Conservation (phyloP, 1,140 invertebrate genomes). For the Eufriesea mexicana region DNA sequence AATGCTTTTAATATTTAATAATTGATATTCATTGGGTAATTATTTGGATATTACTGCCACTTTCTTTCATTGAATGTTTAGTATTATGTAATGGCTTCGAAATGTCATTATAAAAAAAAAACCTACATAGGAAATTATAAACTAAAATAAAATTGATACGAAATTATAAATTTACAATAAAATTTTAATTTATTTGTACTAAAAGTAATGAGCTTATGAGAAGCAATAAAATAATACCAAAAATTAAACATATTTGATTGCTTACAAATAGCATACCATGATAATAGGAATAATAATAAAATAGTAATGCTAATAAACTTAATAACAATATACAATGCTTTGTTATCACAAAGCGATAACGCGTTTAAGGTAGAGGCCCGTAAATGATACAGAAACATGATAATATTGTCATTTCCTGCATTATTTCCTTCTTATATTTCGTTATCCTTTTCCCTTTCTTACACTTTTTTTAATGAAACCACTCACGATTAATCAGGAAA, state of each 20-base stretch:
- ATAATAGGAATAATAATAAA: conserved; percentile 24
- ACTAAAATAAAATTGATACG: conserved; percentile 2
- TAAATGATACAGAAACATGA: neutral
- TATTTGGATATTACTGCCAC: neutral
- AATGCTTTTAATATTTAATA: neutral
- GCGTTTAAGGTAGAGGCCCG: conserved; percentile 13
- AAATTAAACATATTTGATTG: conserved; percentile 46
- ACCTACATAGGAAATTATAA: conserved; percentile 36
- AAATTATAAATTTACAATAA: conserved; percentile 38
- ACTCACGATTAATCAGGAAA: neutral
- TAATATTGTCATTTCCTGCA: neutral
- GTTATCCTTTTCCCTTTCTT: too few relatives aligned
- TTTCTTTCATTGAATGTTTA: neutral
- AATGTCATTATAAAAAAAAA: neutral
- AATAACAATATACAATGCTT: conserved; percentile 42
- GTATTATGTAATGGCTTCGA: neutral
- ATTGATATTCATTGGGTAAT: neutral
- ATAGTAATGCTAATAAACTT: conserved; percentile 5
- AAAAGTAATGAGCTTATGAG: conserved; percentile 41
- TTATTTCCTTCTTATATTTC: neutral
- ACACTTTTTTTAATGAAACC: neutral
- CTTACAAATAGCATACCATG: conserved; percentile 27
- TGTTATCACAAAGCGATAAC: conserved; percentile 24
- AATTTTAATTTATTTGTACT: conserved; percentile 64
- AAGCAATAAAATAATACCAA: conserved; percentile 52